Evolutionary conservation across 2,888 invertebrate genomes (phyloP).

Genomic region (Elegia similella): DNA sequence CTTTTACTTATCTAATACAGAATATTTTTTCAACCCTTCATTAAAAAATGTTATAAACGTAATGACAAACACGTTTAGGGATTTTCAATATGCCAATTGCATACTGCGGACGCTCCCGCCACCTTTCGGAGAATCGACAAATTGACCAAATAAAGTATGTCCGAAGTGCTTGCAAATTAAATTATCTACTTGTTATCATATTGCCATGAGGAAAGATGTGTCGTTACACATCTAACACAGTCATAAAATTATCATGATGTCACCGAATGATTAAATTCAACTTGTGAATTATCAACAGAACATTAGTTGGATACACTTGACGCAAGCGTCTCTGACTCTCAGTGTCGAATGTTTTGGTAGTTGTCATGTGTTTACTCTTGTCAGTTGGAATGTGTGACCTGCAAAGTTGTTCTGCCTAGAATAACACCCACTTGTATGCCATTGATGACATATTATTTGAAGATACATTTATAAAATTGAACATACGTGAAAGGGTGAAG

Average conservation of each 20-base stretch:
- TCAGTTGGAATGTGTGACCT: neutral
- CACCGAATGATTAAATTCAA: constrained; percentile 6
- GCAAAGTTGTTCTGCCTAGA: neutral
- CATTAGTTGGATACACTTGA: neutral
- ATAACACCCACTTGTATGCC: neutral
- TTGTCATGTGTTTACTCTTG: neutral
- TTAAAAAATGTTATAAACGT: too few species aligned
- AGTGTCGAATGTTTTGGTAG: neutral
- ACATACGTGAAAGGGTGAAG: too few species aligned
- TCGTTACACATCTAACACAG: neutral
- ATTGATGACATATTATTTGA: too few species aligned
- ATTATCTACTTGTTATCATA: constrained; percentile 7
- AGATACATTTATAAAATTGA: too few species aligned
- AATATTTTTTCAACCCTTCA: too few species aligned
- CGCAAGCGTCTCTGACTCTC: neutral
- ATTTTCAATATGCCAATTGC: neutral
- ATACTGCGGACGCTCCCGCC: constrained; percentile 1
- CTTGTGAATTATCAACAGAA: constrained; percentile 9
- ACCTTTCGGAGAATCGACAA: neutral
- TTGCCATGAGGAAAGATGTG: neutral
- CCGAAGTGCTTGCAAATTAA: constrained; percentile 17
- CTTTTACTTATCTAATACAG: too few species aligned
- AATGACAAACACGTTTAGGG: too few species aligned
- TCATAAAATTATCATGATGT: constrained; percentile 13
- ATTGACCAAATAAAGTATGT: constrained; percentile 4